These are phyloP conservation scores for Pygoscelis antarcticus DNA, from an alignment of 2,113 vertebrate species.

Conservation along the genomic window DNA sequence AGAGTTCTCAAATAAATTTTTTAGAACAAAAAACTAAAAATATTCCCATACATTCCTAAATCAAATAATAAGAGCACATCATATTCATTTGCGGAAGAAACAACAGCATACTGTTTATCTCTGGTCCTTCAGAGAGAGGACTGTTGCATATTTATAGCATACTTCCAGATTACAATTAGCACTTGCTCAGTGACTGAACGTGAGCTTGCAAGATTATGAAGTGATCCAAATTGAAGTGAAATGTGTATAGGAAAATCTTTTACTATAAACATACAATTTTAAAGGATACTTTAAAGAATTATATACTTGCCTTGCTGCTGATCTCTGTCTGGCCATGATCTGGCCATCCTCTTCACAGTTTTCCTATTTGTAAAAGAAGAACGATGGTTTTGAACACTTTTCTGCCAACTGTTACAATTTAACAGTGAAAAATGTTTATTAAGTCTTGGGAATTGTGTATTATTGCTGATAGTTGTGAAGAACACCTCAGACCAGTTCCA, in stretches of 20 bases:
- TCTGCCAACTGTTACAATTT: background rate
- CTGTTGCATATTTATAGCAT: conserved; percentile 1
- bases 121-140: background rate
- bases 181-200: background rate
- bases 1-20: background rate
- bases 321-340: background rate
- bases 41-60: background rate
- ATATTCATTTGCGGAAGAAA: background rate
- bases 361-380: background rate
- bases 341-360: background rate
- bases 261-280: background rate
- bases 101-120: background rate
- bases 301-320: background rate
- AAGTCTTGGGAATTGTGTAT: background rate
- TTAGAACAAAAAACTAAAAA: background rate
- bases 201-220: conserved; percentile 37
- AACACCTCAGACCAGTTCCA: background rate
- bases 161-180: conserved; percentile 16
- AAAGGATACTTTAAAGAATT: background rate
- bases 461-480: background rate
- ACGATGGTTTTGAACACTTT: background rate
- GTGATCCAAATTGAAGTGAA: background rate
- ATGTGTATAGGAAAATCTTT: background rate
- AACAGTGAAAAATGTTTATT: background rate
- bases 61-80: background rate